Base-by-base conservation (phyloP, 2,888 invertebrate genomes). In the Galeruca laticollis region DNA sequence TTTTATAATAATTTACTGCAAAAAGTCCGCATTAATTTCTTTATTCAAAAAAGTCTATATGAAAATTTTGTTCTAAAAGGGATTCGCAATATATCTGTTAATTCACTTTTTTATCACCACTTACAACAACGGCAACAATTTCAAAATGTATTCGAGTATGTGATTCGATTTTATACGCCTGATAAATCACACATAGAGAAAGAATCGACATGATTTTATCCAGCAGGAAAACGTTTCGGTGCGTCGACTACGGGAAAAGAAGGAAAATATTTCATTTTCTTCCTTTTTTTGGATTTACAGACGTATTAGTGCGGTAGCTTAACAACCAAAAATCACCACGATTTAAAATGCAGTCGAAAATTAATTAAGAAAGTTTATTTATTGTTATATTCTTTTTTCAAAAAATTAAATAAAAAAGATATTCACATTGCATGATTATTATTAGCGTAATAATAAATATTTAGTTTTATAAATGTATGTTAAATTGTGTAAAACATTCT, bases 141-240 rank as follows among this genome's bases (percentile, higher is more conserved):
- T 79, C 78, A 74, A 76, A 77, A 78, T 79, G 77, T 77, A 80
- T 71, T 74, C 76, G 74, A 75, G 78, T 80, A 78, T 77, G 80
- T 81, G 81, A 82, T 78, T 66, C 77, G 80, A 82, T 82, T 80
- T 79, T 76, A 77, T 75, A 75, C 81, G 81, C 77, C 77, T 79
- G 81, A 80, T 79, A 82, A 82, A 81, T 81, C 80, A 80, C 80
- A 81, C 81, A 79, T 79, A 72, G 74, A 70, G 76, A 69, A 73
- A 74, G 75, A 73, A 76, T 78, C 78, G 71, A 77, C 76, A 72
- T 63, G 71, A 64, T 73, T 66, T 70, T 60, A 65, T 72, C 69
- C 68, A 69, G 62, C 60, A 69, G 67, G 69, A n/a, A 70, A 71
- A 71, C 66, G 70, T 66, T 69, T 59, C 68, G 49, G 54, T 66